A percentile compares a stretch with the other conserved stretches of the same genome.
phyloP scores from a whole-genome alignment of 2,797 vertebrate genomes.

The Discoglossus pictus region DNA sequence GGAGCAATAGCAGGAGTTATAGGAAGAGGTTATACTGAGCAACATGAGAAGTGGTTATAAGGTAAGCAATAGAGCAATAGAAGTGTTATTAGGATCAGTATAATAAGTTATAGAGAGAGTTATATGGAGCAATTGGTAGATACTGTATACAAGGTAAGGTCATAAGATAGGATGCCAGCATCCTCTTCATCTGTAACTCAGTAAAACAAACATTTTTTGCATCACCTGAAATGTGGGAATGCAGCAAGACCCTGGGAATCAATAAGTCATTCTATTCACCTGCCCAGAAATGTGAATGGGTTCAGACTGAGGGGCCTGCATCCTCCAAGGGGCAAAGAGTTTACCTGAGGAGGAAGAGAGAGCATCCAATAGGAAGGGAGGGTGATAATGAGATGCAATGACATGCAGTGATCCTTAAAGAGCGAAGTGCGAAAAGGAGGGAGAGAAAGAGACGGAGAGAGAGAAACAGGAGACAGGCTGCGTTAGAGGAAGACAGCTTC shows the following conservation, averaged over 20 bases:
- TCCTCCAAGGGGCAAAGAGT: slow-evolving; percentile 30
- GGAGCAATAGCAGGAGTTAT: too few species aligned
- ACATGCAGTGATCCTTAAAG: slow-evolving; percentile 25
- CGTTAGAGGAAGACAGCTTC: too few species aligned
- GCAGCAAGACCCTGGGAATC: slow-evolving; percentile 2
- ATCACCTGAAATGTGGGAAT: too few species aligned
- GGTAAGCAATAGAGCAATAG: too few species aligned
- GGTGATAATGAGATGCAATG: slow-evolving; percentile 12
- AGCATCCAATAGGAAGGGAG: slow-evolving; percentile 13
- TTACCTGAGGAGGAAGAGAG: slow-evolving; percentile 5
- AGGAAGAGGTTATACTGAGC: too few species aligned
- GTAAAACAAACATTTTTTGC: too few species aligned
- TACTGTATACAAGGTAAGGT: too few species aligned
- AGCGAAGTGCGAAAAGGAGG: slow-evolving; percentile 20
- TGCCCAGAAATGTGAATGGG: slow-evolving; percentile 33
- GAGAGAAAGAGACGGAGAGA: slow-evolving; percentile 31
- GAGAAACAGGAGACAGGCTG: neutral
- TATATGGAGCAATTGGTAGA: neutral
- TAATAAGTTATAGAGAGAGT: neutral
- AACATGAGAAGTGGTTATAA: too few species aligned
- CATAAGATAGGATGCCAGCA: slow-evolving; percentile 8
- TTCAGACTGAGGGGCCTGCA: slow-evolving; percentile 2
- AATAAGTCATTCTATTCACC: too few species aligned
- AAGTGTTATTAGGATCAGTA: too few species aligned
- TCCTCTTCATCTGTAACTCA: too few species aligned